Evolutionary conservation across 1,140 invertebrate genomes (phyloP).

Genomic region (Augochlora pura): DNA sequence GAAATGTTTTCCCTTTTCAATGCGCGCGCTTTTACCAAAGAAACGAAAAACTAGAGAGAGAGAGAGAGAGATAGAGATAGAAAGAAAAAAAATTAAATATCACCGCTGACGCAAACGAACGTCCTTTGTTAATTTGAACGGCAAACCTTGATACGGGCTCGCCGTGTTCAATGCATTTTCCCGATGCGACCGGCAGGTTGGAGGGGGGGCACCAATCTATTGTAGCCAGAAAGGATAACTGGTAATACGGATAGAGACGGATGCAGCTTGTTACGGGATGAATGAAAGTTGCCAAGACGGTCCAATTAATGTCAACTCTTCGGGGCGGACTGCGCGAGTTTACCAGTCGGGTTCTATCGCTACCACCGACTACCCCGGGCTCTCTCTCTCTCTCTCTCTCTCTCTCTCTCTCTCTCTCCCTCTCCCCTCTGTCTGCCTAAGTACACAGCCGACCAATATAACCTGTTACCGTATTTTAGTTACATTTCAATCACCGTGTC

Average conservation of each 20-base stretch:
- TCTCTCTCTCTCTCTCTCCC: no score
- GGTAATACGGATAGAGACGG: constrained; percentile 75
- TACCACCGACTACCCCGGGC: no score
- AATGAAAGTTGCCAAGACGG: constrained; percentile 80
- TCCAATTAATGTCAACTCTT: constrained; percentile 81
- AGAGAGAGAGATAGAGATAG: no score
- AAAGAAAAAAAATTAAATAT: constrained; percentile 26
- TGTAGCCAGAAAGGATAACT: constrained; percentile 43
- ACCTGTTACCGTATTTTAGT: constrained; percentile 67
- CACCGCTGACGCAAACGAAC: constrained; percentile 26
- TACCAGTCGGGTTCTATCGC: constrained; percentile 73
- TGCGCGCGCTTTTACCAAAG: not conserved
- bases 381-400: no score
- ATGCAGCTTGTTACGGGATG: constrained; percentile 79
- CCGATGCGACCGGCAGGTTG: constrained; percentile 13
- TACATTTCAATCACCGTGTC: constrained; percentile 2
- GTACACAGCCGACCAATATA: constrained; percentile 59
- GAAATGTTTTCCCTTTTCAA: not conserved
- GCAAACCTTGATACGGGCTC: constrained; percentile 45
- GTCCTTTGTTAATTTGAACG: constrained; percentile 45
- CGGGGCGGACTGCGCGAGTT: constrained; percentile 69
- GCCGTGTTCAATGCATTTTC: constrained; percentile 39
- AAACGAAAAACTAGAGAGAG: no score
- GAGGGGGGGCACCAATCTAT: constrained; percentile 42
- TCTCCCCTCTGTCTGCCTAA: not conserved